Evolutionary conservation across 2,113 vertebrate genomes (phyloP).

Genomic region (Lophotis ruficrista): DNA sequence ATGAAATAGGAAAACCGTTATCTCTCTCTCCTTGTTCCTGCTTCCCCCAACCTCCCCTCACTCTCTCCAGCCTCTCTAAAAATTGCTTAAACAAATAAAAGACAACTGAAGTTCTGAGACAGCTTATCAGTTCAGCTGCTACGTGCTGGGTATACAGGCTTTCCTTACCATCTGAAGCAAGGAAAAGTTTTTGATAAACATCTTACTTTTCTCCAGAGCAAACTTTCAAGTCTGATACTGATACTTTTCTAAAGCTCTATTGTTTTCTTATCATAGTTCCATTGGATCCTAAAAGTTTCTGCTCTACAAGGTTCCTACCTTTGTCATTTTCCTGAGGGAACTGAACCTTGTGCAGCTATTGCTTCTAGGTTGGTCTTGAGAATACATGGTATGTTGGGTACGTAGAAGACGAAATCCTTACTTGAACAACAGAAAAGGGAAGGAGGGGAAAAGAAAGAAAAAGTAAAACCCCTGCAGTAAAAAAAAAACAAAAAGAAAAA

Average conservation of each 20-base stretch:
- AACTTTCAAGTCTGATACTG: neutral
- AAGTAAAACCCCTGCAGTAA: neutral
- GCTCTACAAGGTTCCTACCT: neutral
- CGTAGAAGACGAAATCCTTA: neutral
- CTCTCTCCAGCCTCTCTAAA: neutral
- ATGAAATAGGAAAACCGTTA: neutral
- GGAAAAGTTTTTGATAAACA: neutral
- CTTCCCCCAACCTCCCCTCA: neutral
- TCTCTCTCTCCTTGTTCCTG: neutral
- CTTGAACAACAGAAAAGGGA: neutral
- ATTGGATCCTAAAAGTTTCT: neutral
- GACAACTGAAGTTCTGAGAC: neutral
- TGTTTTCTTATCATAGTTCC: neutral
- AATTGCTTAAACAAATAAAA: neutral
- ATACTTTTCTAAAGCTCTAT: neutral
- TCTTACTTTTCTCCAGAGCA: neutral
- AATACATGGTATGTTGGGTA: too few species aligned
- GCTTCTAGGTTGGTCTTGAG: neutral
- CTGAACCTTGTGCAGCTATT: neutral
- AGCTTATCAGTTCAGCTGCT: neutral
- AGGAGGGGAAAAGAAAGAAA: neutral
- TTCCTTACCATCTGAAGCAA: neutral
- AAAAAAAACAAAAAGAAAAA: neutral
- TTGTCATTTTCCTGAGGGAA: neutral
- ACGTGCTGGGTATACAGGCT: fast-evolving